Percentiles rank a stretch among this genome's conserved stretches.
These are phyloP conservation scores for Cantharis nigra DNA, from an alignment of 2,888 invertebrate species.

Conservation along the genomic window DNA sequence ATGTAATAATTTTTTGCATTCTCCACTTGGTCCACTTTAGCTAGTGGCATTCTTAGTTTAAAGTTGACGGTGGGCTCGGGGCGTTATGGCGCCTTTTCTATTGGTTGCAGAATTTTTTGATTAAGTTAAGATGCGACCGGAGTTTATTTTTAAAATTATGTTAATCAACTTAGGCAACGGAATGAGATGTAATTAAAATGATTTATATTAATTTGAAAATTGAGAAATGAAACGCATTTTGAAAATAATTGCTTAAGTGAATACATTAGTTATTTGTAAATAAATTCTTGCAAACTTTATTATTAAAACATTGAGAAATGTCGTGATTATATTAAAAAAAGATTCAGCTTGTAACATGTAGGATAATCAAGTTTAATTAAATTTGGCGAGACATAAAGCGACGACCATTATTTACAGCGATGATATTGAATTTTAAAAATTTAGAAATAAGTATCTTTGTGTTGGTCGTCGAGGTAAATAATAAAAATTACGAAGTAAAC, in stretches of 20 bases:
- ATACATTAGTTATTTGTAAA: not conserved
- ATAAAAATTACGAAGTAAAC: constrained; percentile 26
- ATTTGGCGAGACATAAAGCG: constrained; percentile 11
- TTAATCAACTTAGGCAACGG: not conserved
- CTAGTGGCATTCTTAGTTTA: not conserved
- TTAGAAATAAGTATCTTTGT: not conserved
- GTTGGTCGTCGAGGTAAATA: constrained; percentile 1
- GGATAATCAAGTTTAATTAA: constrained; percentile 12
- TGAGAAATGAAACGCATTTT: not conserved
- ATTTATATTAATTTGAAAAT: not conserved
- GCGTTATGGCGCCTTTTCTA: not conserved
- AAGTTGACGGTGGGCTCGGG: not conserved
- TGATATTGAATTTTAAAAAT: not conserved
- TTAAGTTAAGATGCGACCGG: not conserved
- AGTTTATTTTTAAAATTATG: not conserved
- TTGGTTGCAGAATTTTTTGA: not conserved
- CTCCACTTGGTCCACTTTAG: too few relatives aligned
- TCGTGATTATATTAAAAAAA: not conserved
- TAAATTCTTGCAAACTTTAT: constrained; percentile 2
- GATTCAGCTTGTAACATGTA: not conserved
- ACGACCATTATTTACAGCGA: not conserved
- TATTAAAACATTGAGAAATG: constrained; percentile 8
- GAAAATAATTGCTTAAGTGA: not conserved
- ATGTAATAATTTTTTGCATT: too few relatives aligned
- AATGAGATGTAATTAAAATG: not conserved